Conservation (phyloP, 2,113 vertebrate species). For the Dipodomys spectabilis region DNA sequence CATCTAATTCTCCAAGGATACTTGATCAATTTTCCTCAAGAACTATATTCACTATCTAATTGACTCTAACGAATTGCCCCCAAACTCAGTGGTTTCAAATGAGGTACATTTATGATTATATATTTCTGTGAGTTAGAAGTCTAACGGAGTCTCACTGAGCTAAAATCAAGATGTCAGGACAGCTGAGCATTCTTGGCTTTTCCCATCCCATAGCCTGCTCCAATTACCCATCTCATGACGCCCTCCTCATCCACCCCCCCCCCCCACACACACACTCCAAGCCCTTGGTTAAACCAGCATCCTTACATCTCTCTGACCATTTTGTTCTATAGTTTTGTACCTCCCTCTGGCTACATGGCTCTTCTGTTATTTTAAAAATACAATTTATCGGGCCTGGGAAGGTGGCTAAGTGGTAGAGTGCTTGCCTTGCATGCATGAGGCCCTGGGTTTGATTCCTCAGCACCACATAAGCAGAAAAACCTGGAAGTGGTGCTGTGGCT, state of each 20-base stretch:
- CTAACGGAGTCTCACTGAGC: not conserved
- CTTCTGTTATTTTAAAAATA: not conserved
- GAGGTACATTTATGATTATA: not conserved
- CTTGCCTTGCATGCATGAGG: too few species aligned
- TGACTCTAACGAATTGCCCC: not conserved
- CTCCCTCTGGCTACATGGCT: not conserved
- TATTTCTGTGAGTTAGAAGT: not conserved
- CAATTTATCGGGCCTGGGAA: too few species aligned
- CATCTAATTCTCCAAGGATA: not conserved
- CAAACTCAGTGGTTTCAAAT: not conserved
- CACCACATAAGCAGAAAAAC: too few species aligned
- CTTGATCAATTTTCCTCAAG: not conserved
- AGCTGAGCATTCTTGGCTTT: too few species aligned
- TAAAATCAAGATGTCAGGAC: not conserved
- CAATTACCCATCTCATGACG: too few species aligned
- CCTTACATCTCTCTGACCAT: not conserved
- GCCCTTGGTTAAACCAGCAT: not conserved
- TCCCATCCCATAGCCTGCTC: too few species aligned
- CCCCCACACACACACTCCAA: too few species aligned
- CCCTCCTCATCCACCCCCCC: not conserved
- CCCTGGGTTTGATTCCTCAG: too few species aligned
- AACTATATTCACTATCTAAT: not conserved
- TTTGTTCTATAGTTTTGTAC: not conserved
- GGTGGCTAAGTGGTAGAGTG: too few species aligned
- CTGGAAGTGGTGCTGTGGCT: too few species aligned